A percentile compares a stretch with the other conserved stretches of the same genome.
Conservation (phyloP, 2,113 vertebrate genomes). For the Etheostoma spectabile region DNA sequence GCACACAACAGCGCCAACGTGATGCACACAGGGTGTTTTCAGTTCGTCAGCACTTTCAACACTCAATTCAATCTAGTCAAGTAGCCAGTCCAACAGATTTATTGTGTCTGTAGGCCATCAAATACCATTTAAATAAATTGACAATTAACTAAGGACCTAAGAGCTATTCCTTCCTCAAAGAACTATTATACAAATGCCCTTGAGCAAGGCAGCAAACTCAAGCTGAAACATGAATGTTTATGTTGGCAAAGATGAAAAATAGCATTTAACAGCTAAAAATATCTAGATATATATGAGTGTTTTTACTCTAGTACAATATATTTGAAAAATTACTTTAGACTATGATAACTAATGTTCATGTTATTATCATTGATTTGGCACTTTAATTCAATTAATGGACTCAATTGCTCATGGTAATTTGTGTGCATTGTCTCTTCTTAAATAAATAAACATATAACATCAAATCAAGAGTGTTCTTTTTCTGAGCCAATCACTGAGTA, state of each 20-base stretch:
- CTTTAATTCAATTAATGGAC: no score
- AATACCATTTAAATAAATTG: neutral
- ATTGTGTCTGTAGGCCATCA: no score
- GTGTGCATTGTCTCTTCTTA: no score
- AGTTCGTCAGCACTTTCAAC: conserved; percentile 70
- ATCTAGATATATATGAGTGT: no score
- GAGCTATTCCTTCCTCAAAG: neutral
- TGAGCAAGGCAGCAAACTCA: neutral
- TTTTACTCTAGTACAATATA: no score
- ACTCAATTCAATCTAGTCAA: conserved; percentile 64
- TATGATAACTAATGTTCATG: no score
- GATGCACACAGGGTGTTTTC: conserved; percentile 23
- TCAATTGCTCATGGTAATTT: no score
- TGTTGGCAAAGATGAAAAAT: no score
- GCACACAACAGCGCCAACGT: no score
- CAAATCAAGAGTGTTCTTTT: neutral
- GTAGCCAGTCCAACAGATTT: conserved; percentile 11
- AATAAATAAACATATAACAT: neutral
- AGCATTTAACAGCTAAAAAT: no score
- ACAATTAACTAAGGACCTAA: neutral
- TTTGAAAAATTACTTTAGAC: no score
- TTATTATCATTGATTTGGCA: no score
- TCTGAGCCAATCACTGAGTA: neutral
- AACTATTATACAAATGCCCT: neutral
- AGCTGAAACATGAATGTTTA: neutral